Base-by-base conservation (phyloP, 1,140 invertebrate genomes). In the Lutraria rhynchaena region DNA sequence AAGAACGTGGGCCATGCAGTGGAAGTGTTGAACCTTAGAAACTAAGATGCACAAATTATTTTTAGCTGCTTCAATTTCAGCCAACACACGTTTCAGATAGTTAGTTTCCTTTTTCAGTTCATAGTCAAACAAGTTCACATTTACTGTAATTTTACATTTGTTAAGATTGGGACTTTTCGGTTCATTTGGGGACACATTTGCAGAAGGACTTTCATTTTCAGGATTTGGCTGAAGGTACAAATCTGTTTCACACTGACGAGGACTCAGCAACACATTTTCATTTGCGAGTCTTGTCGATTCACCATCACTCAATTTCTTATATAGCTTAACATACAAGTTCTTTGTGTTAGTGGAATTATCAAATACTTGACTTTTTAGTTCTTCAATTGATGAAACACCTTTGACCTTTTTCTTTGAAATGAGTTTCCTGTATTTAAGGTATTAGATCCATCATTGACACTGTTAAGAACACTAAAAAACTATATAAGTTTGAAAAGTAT, bases 121-220 rank as follows among this genome's bases (percentile, higher is more conserved):
- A 57, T 57, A 57, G 55, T 57, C 55, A 57, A 57, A 57, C 55
- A 57, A 27, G 24, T 27, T 57, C 55, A 22, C 24, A 27, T 57
- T 57, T 57, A 57, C 24, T 22, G 15, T 3, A 9, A 24, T 22
- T 57, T 24, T 15, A 29, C 13, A n/a, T 24, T 57, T 22, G 22
- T 57, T 3, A 27, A 2, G 55, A 27, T 2, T 4, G 29, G 55
- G 55, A 27, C 1, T 57, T 3, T 57, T 57, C 55, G 2, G 2
- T 24, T 57, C 29, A 57, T 57, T 27, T 13, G 3, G 55, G 55
- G 55, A 15, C 15, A 57, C 27, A 57, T 57, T 57, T 4, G 24
- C 5, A 11, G 51, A 5, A n/a, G 51, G 17, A n/a, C 3, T 53
- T 53, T 53, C 24, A 19, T n/a, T 24, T 53, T 5, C 24, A n/a